Evolutionary conservation across 2,888 invertebrate genomes (phyloP).

Genomic region (Abrostola triplasia): DNA sequence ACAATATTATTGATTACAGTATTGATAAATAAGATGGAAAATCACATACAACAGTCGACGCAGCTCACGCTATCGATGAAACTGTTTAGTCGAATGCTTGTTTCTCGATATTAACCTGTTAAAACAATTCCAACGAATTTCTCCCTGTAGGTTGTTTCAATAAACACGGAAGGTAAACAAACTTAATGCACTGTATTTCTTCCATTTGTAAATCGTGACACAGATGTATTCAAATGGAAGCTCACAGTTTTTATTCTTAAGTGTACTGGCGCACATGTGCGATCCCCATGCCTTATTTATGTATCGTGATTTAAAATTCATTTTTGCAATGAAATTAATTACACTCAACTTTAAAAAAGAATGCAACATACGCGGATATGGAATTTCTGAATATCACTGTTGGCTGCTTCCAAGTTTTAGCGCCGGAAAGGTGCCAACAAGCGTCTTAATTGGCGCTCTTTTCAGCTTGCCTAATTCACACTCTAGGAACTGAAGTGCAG

Average conservation of each 20-base stretch:
- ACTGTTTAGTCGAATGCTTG: background rate
- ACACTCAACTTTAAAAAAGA: too few species aligned
- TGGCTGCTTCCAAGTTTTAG: background rate
- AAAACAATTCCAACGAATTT: slow-evolving; percentile 34
- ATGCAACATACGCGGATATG: background rate
- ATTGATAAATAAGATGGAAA: too few species aligned
- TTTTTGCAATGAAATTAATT: too few species aligned
- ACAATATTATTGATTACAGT: too few species aligned
- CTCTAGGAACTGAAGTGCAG: background rate
- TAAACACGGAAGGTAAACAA: slow-evolving; percentile 34
- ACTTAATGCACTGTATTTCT: slow-evolving; percentile 26
- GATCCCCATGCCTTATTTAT: too few species aligned
- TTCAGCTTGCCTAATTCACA: background rate
- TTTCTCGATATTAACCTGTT: slow-evolving; percentile 5
- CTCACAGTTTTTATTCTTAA: background rate
- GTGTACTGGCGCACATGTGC: background rate
- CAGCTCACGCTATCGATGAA: background rate
- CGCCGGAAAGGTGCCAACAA: slow-evolving; percentile 2
- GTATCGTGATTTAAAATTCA: too few species aligned
- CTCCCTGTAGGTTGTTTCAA: slow-evolving; percentile 18
- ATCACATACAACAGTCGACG: too few species aligned
- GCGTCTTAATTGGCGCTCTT: slow-evolving; percentile 1
- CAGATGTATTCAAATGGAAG: slow-evolving; percentile 16
- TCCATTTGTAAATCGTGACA: slow-evolving; percentile 29
- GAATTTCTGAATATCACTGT: background rate